Percentiles rank a stretch among this genome's conserved stretches.
Conservation (phyloP, 2,113 vertebrate genomes). For the Stigmatopora argus region DNA sequence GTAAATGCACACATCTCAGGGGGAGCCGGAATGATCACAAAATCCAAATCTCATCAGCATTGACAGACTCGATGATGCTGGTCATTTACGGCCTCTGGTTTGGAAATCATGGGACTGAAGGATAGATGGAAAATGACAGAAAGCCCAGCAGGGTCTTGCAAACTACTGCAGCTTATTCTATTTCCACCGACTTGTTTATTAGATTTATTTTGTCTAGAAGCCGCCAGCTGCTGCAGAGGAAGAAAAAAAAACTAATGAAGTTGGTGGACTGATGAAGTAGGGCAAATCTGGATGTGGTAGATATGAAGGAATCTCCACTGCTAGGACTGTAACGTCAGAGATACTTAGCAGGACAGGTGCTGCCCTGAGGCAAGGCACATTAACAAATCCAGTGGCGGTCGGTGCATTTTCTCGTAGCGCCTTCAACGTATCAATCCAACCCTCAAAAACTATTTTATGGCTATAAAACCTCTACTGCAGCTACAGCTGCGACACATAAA, state of each 20-base stretch:
- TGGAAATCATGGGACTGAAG: conserved; percentile 37
- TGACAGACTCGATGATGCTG: conserved; percentile 42
- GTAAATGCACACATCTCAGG: conserved; percentile 33
- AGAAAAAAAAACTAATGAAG: conserved; percentile 12
- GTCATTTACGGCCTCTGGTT: conserved; percentile 45
- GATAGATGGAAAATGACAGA: conserved; percentile 43
- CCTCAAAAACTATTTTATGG: no score
- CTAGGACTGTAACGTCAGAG: conserved; percentile 27
- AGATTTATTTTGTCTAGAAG: conserved; percentile 38
- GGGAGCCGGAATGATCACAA: conserved; percentile 34
- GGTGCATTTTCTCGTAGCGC: no score
- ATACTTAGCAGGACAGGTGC: conserved; percentile 57
- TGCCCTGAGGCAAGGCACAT: conserved; percentile 42
- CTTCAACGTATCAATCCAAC: no score
- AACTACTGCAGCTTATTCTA: conserved; percentile 21
- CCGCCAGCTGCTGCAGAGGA: conserved; percentile 31
- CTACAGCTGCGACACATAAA: no score
- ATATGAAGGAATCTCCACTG: conserved; percentile 39
- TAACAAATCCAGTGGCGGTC: no score
- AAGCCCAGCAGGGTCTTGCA: conserved; percentile 22
- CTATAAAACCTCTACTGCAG: no score
- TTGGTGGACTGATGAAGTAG: conserved; percentile 26
- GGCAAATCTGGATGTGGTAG: conserved; percentile 18
- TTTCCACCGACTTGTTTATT: conserved; percentile 42
- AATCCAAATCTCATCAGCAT: conserved; percentile 34